phyloP scores from a whole-genome alignment of 2,888 invertebrate species.

The Philaethria dido region DNA sequence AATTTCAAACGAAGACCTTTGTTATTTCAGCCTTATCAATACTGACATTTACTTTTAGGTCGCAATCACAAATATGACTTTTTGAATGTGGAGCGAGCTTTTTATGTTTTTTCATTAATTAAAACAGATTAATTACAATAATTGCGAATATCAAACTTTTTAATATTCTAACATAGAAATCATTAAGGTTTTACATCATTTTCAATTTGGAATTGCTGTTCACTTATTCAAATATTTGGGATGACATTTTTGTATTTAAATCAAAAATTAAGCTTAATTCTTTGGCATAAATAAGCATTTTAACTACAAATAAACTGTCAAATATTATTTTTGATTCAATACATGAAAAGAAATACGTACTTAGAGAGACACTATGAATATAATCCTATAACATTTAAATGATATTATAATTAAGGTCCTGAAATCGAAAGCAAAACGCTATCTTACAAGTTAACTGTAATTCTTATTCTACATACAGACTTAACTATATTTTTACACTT shows the following conservation, averaged over 20 bases:
- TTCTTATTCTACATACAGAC: conserved; percentile 62
- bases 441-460: conserved; percentile 32
- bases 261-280: conserved; percentile 37
- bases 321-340: conserved; percentile 15
- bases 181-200: neutral
- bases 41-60: conserved; percentile 17
- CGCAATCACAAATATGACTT: neutral
- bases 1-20: conserved; percentile 9
- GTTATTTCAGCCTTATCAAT: conserved; percentile 28
- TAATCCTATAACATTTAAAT: conserved; percentile 22
- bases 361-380: conserved; percentile 17
- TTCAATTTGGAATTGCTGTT: neutral
- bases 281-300: conserved; percentile 39
- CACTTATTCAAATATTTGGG: conserved; percentile 10
- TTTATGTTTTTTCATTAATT: neutral
- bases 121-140: conserved; percentile 9
- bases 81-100: neutral
- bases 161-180: neutral
- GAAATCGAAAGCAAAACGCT: conserved; percentile 11
- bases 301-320: conserved; percentile 17
- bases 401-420: conserved; percentile 13
- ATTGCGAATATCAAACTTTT: neutral
- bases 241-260: conserved; percentile 18
- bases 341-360: conserved; percentile 9
- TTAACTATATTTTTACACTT: conserved; percentile 64